Conservation (phyloP, 2,113 vertebrate species). For the Muntiacus muntjak region DNA sequence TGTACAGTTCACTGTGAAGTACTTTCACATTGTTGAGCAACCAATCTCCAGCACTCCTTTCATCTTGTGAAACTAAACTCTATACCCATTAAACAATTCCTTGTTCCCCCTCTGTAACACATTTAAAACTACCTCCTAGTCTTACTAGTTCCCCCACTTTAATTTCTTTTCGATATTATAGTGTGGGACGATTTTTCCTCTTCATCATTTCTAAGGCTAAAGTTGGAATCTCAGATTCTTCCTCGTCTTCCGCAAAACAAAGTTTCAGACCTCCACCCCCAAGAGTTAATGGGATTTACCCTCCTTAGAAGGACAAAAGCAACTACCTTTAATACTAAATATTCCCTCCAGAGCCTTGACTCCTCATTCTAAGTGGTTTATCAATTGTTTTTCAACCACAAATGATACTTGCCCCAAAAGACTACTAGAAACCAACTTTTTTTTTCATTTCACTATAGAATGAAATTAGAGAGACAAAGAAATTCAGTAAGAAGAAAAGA, state of each 20-base stretch:
- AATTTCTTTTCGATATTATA: background rate
- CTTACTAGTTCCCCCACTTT: background rate
- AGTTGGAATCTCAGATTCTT: background rate
- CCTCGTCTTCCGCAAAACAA: background rate
- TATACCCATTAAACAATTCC: background rate
- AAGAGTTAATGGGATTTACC: background rate
- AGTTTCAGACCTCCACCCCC: background rate
- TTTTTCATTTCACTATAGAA: background rate
- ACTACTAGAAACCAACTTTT: background rate
- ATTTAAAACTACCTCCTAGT: background rate
- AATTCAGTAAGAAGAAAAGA: background rate
- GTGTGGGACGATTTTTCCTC: background rate
- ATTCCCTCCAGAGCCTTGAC: background rate
- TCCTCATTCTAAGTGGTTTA: background rate
- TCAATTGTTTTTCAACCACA: background rate
- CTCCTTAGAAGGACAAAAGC: background rate
- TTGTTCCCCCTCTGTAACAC: background rate
- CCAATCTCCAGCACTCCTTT: background rate
- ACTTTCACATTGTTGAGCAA: background rate
- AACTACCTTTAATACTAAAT: background rate
- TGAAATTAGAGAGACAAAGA: background rate
- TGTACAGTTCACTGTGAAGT: background rate
- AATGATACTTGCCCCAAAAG: background rate
- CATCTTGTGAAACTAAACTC: background rate
- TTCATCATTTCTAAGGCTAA: background rate